Evolutionary conservation across 2,797 vertebrate species (phyloP).

Genomic region (Sebastes steindachneri): DNA sequence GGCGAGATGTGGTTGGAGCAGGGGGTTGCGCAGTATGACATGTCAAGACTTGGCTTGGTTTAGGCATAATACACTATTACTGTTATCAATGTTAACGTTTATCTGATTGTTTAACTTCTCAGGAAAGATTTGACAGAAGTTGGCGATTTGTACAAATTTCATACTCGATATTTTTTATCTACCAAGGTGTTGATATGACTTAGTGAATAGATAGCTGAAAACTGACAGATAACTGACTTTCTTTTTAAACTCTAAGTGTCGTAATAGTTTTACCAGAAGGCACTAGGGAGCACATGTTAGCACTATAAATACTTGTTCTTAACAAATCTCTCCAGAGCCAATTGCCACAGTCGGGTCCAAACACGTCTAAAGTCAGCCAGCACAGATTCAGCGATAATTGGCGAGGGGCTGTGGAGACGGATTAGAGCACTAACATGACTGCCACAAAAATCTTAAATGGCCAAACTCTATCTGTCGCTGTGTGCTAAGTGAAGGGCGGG

Average conservation of each 20-base stretch:
- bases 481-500: not conserved
- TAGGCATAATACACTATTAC: not conserved
- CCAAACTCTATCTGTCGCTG: constrained; percentile 14
- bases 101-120: not conserved
- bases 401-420: constrained; percentile 10
- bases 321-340: constrained; percentile 31
- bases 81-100: constrained; percentile 14
- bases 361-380: constrained; percentile 38
- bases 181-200: not conserved
- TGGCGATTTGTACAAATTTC: not conserved
- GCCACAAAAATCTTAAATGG: constrained; percentile 30
- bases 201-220: not conserved
- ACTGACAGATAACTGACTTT: not conserved
- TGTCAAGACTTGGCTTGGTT: constrained; percentile 17
- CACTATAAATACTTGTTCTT: constrained; percentile 42
- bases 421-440: constrained; percentile 37
- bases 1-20: constrained; percentile 16
- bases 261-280: not conserved
- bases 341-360: constrained; percentile 25
- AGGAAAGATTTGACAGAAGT: not conserved
- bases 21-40: constrained; percentile 35
- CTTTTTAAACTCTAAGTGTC: not conserved
- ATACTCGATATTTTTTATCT: not conserved
- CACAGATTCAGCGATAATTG: constrained; percentile 48
- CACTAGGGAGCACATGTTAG: not conserved